These are phyloP conservation scores for Anoplopoma fimbria DNA, from an alignment of 2,113 vertebrate genomes.

Conservation along the genomic window DNA sequence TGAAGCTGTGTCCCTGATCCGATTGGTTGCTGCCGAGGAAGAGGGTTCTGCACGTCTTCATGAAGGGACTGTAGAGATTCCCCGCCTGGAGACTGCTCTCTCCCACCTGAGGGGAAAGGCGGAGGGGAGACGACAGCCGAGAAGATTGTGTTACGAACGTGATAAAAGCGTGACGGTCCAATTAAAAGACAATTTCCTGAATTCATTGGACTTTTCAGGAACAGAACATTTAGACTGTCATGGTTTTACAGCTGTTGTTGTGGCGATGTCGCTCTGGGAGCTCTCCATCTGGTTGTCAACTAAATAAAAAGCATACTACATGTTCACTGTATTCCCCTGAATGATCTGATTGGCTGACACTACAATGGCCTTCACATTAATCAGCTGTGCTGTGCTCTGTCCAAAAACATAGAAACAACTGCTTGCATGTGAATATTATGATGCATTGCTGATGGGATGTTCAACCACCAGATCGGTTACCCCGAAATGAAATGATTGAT, in stretches of 20 bases:
- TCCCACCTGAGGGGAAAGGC: slow-evolving; percentile 76
- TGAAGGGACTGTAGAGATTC: slow-evolving; percentile 90
- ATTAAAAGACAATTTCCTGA: neutral
- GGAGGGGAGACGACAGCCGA: neutral
- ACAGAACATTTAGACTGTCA: neutral
- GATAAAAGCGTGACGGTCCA: neutral
- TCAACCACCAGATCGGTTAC: neutral
- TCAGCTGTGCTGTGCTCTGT: neutral
- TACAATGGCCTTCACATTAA: neutral
- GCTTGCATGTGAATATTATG: neutral
- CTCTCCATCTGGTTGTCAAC: slow-evolving; percentile 1
- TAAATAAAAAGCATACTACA: neutral
- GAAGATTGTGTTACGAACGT: neutral
- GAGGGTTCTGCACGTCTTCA: slow-evolving; percentile 90
- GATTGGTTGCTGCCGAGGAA: slow-evolving; percentile 91
- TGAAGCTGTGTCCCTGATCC: slow-evolving; percentile 83
- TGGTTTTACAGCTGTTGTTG: neutral
- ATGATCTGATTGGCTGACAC: neutral
- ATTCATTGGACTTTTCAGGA: slow-evolving; percentile 1
- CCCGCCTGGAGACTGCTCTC: slow-evolving; percentile 86
- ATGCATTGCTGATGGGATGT: neutral
- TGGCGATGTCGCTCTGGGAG: neutral
- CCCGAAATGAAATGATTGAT: neutral
- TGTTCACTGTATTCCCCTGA: neutral
- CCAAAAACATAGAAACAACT: neutral